These are phyloP conservation scores for Labeo calbasu DNA, from an alignment of 2,797 vertebrate species.

Conservation along the genomic window DNA sequence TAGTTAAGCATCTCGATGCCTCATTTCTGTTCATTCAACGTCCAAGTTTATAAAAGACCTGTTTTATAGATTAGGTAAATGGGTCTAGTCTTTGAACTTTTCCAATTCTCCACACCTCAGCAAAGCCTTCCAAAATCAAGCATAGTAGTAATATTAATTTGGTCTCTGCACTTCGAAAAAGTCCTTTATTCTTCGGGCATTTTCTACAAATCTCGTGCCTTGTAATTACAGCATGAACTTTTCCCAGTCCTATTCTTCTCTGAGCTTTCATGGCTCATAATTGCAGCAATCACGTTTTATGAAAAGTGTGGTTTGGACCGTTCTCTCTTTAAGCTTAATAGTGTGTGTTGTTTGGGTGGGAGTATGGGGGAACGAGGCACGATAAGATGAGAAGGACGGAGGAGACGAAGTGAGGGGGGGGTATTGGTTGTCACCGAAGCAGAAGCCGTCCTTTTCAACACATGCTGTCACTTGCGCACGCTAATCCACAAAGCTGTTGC, in stretches of 20 bases:
- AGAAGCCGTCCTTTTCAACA: slow-evolving; percentile 50
- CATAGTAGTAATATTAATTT: slow-evolving; percentile 4
- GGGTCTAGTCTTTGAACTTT: slow-evolving; percentile 4
- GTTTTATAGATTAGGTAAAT: slow-evolving; percentile 15
- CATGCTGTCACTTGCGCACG: slow-evolving; percentile 47
- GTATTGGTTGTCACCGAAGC: slow-evolving; percentile 56
- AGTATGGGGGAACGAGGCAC: slow-evolving; percentile 48
- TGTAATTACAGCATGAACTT: slow-evolving; percentile 49
- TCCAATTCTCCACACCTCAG: slow-evolving; percentile 12
- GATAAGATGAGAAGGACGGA: slow-evolving; percentile 47
- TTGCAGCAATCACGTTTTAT: slow-evolving; percentile 48
- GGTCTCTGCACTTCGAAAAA: slow-evolving; percentile 11
- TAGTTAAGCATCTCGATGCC: not conserved
- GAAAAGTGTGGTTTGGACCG: slow-evolving; percentile 42
- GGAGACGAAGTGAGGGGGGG: slow-evolving; percentile 44
- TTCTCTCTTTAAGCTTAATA: slow-evolving; percentile 41
- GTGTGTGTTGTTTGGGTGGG: slow-evolving; percentile 41
- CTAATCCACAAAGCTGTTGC: slow-evolving; percentile 49
- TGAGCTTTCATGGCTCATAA: slow-evolving; percentile 41
- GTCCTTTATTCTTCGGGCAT: slow-evolving; percentile 26
- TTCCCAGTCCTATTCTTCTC: slow-evolving; percentile 40
- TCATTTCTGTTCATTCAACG: not conserved
- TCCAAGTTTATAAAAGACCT: slow-evolving; percentile 26
- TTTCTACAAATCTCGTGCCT: slow-evolving; percentile 18
- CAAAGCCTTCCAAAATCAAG: slow-evolving; percentile 13